Evolutionary conservation across 2,888 invertebrate species (phyloP), one percentile per base, ranked within the genome.

Genomic region (Platycnemis pennipes): DNA sequence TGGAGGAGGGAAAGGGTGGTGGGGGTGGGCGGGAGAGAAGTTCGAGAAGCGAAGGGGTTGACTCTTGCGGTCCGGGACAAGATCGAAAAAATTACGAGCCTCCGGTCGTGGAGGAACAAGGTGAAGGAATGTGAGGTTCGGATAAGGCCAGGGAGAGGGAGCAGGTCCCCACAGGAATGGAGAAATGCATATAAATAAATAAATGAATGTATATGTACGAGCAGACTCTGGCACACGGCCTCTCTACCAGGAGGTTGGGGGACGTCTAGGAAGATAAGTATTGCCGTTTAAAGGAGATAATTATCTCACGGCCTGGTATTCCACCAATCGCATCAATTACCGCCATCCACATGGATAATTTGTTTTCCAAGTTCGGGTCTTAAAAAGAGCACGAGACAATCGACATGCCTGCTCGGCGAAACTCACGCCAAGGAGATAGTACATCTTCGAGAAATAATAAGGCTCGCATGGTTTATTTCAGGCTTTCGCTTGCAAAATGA

Each of bases 21-120:
- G 86, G 13, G 42, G 44, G 26, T n/a, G 77, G 37, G 26, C 1
- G 22, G 7, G 63, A n/a, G 63, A 77, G 77, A 4, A 2, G 77
- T 16, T 77, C 77, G 37, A 77, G 77, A 37, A 37, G 2, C 13
- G 77, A 37, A 37, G 37, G 77, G 77, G 16, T 7, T 11, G 77
- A 49, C 63, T 53, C 53, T n/a, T n/a, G 63, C 26, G 22, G 63
- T 13, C 31, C 31, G 77, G 77, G 87, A n/a, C 11, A n/a, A 45
- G 87, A 87, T n/a, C n/a, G 45, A 87, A 87, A 87, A 87, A 87
- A 87, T 87, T 87, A 87, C 87, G 87, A 87, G 45, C 26, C 87
- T 46, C 87, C 37, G 87, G 26, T 87, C n/a, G 87, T 16, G 46
- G 87, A 45, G 87, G 87, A 87, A 87, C 87, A 87, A 87, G 87